Evolutionary conservation across 2,113 vertebrate genomes (phyloP), one percentile per base, ranked within the genome.

Genomic region (Neotoma lepida): DNA sequence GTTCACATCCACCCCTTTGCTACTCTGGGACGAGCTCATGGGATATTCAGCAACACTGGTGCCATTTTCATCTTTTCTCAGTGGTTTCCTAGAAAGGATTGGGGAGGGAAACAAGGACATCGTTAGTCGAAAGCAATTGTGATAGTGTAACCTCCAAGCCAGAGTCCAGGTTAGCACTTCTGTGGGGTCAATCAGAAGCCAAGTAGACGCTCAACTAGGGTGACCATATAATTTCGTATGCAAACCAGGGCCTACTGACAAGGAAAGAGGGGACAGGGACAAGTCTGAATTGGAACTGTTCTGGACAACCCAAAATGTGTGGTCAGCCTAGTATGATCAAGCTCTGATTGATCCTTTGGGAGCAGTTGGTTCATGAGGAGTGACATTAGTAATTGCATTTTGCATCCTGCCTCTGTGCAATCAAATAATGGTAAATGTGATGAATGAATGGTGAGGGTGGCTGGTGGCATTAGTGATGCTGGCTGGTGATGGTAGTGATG

Each of bases 51-150:
- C 98, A 33, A 97, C 98, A 91, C 98, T 99, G n/a, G 99, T 99
- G 97, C 99, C 99, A 0, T 99, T 99, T 98, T 99, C 99, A 84
- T 99, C 99, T 97, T 99, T 99, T 46, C 99, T 98, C 97, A 99
- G 98, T 81, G 99, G 99, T 99, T 99, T 99, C 99, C 99, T 99
- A 98, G 61, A 94, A 54, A 76, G 90, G 85, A 73, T 12, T 0
- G 96, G 93, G 96, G 41, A 0, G 54, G 1, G 58, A 49, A 46
- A 44, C n/a, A 61, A 66, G 64, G 44, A 73, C 49, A 73, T 9
- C 18, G 0, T 97, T 76, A 96, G 78, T 66, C 33, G 58, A 0
- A 9, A 20, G 1, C 0, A 28, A 33, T 49, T 15, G 13, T 18
- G 17, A 74, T 3, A 7, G 12, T 1, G 3, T 3, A 0, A 4